Evolutionary conservation across 2,888 invertebrate genomes (phyloP).

Genomic region (Podabrus alpinus): DNA sequence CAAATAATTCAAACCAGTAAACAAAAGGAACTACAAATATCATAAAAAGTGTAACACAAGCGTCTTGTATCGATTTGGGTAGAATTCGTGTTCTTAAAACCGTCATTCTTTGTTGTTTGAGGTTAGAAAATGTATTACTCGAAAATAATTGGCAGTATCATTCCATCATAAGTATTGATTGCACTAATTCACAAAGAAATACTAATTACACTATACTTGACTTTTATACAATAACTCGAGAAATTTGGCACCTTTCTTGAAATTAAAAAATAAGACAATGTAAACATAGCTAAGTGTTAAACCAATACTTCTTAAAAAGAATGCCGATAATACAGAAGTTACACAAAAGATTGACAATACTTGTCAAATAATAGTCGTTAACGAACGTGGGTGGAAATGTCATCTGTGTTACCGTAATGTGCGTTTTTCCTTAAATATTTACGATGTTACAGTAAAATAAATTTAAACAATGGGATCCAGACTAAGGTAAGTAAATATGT

Average conservation of each 20-base stretch:
- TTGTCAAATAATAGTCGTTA: background rate
- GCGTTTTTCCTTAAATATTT: constrained; percentile 3
- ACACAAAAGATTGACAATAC: background rate
- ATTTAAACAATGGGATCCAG: constrained; percentile 57
- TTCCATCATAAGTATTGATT: background rate
- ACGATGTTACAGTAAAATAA: constrained; percentile 6
- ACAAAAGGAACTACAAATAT: constrained; percentile 68
- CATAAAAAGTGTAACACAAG: constrained; percentile 48
- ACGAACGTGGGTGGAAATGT: constrained; percentile 21
- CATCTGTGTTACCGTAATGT: constrained; percentile 13
- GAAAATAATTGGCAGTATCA: background rate
- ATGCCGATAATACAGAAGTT: background rate
- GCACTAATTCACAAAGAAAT: too few species aligned
- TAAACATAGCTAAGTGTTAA: background rate
- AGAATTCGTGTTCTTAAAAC: constrained; percentile 45
- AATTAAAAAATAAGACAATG: background rate
- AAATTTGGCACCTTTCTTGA: too few species aligned
- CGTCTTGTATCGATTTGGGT: constrained; percentile 49
- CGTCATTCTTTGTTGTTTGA: constrained; percentile 40
- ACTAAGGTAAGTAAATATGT: constrained; percentile 52
- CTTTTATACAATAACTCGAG: too few species aligned
- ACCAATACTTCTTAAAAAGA: background rate
- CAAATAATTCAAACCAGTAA: constrained; percentile 74
- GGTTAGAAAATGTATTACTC: background rate
- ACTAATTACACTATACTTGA: too few species aligned